Percentiles rank a stretch among this genome's conserved stretches.
These are phyloP conservation scores for Lasiommata megera DNA, from an alignment of 2,888 invertebrate species.

Conservation along the genomic window DNA sequence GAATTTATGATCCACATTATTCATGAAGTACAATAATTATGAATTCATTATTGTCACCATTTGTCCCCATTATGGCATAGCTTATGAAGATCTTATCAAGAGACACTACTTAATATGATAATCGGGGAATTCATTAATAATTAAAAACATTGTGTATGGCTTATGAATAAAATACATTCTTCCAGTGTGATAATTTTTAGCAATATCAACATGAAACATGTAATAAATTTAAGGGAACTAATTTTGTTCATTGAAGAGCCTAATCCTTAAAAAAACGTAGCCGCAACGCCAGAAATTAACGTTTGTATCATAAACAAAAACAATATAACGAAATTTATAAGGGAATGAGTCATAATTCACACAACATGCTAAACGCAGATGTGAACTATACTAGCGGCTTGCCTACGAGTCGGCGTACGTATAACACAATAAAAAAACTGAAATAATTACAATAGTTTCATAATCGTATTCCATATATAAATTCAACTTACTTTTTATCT, in stretches of 20 bases:
- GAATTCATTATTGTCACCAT: conserved; percentile 14
- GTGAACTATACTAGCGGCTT: conserved; percentile 4
- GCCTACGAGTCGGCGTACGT: conserved; percentile 1
- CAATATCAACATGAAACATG: not conserved
- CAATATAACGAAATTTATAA: conserved; percentile 37
- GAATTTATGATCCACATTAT: not conserved
- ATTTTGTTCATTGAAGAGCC: conserved; percentile 20
- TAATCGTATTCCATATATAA: conserved; percentile 18
- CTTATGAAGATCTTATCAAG: conserved; percentile 16
- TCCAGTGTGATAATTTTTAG: not conserved
- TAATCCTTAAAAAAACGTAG: conserved; percentile 27
- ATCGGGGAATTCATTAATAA: conserved; percentile 11
- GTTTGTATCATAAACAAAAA: conserved; percentile 42
- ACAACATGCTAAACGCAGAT: conserved; percentile 33
- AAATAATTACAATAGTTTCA: conserved; percentile 9
- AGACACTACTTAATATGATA: conserved; percentile 15
- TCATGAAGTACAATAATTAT: conserved; percentile 11
- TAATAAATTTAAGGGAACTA: too few species aligned
- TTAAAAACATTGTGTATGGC: not conserved
- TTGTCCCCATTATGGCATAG: conserved; percentile 14
- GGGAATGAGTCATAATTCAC: conserved; percentile 29
- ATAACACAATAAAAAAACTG: conserved; percentile 17
- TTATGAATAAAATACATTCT: not conserved
- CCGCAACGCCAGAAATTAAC: conserved; percentile 31
- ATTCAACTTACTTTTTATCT: conserved; percentile 34